Evolutionary conservation across 2,888 invertebrate genomes (phyloP).

Genomic region (Lordiphosa fenestrarum): DNA sequence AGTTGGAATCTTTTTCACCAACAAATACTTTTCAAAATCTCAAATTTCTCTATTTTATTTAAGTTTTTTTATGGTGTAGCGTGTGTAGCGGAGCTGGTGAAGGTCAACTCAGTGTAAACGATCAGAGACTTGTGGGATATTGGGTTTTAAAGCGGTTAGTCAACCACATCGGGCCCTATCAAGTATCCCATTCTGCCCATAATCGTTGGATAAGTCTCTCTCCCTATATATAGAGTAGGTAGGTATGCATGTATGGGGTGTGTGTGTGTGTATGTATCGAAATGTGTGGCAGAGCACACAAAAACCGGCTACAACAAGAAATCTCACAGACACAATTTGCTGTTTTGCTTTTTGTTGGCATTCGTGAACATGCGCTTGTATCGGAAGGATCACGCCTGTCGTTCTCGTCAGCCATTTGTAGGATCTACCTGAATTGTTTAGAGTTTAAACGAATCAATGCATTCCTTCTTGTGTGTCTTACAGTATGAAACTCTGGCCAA

Average conservation of each 20-base stretch:
- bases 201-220: not conserved
- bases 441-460: not conserved
- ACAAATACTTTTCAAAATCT: too few relatives aligned
- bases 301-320: too few relatives aligned
- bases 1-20: too few relatives aligned
- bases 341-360: constrained; percentile 20
- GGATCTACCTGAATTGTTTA: not conserved
- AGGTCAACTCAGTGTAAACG: constrained; percentile 15
- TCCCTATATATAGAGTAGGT: too few relatives aligned
- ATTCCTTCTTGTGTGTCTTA: constrained; percentile 12
- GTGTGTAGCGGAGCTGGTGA: constrained; percentile 19
- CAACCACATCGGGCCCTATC: constrained; percentile 5
- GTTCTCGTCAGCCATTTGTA: constrained; percentile 47
- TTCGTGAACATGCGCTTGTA: constrained; percentile 69
- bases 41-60: too few relatives aligned
- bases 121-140: not conserved
- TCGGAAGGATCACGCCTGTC: constrained; percentile 59
- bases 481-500: constrained; percentile 80
- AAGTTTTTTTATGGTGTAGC: not conserved
- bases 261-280: too few relatives aligned
- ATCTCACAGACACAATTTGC: not conserved
- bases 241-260: too few relatives aligned
- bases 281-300: too few relatives aligned
- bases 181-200: constrained; percentile 4
- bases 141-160: constrained; percentile 4